Percentiles rank a stretch among this genome's conserved stretches.
phyloP scores from a whole-genome alignment of 2,113 vertebrate species.

The Bolborhynchus lineola region DNA sequence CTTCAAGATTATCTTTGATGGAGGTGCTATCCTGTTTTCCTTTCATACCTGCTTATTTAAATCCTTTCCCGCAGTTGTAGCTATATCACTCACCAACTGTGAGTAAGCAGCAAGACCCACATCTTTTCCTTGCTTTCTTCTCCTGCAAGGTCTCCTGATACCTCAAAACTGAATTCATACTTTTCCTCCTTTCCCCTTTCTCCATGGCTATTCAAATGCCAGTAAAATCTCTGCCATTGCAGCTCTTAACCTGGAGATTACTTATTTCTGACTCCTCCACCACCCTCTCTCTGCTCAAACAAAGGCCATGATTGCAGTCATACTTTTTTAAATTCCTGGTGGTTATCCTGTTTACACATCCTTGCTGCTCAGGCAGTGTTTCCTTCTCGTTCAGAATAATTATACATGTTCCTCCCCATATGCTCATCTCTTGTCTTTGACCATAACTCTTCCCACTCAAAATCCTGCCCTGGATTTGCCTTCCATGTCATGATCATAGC shows the following conservation, averaged over 20 bases:
- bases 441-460: not conserved
- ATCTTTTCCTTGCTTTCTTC: not conserved
- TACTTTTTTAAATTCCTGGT: slow-evolving; percentile 24
- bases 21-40: not conserved
- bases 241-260: not conserved
- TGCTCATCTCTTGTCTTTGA: not conserved
- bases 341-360: slow-evolving; percentile 41
- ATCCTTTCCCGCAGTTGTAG: not conserved
- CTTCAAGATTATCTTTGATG: not conserved
- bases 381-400: not conserved
- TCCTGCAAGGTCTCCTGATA: not conserved
- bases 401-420: not conserved
- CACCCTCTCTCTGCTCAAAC: not conserved
- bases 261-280: slow-evolving; percentile 4
- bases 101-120: not conserved
- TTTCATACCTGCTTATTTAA: not conserved
- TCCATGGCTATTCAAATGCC: not conserved
- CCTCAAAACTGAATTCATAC: not conserved
- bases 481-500: not conserved
- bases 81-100: not conserved
- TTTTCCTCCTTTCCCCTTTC: not conserved
- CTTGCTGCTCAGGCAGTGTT: not conserved
- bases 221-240: not conserved
- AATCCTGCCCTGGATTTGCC: not conserved
- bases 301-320: not conserved